Evolutionary conservation across 2,888 invertebrate genomes (phyloP).

Genomic region (Cryptus viduatorius): DNA sequence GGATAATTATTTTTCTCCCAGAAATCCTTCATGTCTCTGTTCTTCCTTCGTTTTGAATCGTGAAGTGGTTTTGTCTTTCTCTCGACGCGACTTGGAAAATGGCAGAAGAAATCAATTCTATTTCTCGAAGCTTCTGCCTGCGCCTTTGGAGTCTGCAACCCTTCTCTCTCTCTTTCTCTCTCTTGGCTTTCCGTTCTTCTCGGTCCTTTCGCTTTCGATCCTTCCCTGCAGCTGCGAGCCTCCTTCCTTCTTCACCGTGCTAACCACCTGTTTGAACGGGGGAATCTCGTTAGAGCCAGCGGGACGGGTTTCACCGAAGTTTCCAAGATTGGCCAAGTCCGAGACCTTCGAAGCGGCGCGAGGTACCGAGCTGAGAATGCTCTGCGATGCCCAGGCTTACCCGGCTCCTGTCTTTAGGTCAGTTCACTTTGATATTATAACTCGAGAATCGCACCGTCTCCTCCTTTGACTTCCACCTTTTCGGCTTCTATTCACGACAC

Average conservation of each 20-base stretch:
- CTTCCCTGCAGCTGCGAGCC: slow-evolving; percentile 10
- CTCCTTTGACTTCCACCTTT: slow-evolving; percentile 2
- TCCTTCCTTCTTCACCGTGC: slow-evolving; percentile 31
- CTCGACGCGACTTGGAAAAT: not conserved
- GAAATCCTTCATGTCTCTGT: not conserved
- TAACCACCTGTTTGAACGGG: slow-evolving; percentile 64
- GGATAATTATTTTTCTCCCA: not conserved
- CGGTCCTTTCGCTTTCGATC: slow-evolving; percentile 21
- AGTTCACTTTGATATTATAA: slow-evolving; percentile 70
- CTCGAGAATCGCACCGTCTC: slow-evolving; percentile 17
- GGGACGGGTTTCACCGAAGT: slow-evolving; percentile 83
- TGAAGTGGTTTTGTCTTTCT: not conserved
- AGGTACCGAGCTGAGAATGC: slow-evolving; percentile 82
- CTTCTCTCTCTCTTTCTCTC: not conserved
- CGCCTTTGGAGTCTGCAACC: not conserved
- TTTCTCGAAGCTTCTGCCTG: not conserved
- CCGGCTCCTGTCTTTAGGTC: slow-evolving; percentile 82
- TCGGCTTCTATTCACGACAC: slow-evolving; percentile 29
- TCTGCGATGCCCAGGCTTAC: slow-evolving; percentile 83
- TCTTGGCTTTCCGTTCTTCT: slow-evolving; percentile 32
- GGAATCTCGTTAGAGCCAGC: slow-evolving; percentile 81
- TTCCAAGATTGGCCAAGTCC: slow-evolving; percentile 85
- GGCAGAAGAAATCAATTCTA: not conserved
- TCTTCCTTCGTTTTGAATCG: not conserved
- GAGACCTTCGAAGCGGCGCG: slow-evolving; percentile 77